Evolutionary conservation across 2,113 vertebrate genomes (phyloP), one percentile per base, ranked within the genome.

Genomic region (Muntiacus muntjak): DNA sequence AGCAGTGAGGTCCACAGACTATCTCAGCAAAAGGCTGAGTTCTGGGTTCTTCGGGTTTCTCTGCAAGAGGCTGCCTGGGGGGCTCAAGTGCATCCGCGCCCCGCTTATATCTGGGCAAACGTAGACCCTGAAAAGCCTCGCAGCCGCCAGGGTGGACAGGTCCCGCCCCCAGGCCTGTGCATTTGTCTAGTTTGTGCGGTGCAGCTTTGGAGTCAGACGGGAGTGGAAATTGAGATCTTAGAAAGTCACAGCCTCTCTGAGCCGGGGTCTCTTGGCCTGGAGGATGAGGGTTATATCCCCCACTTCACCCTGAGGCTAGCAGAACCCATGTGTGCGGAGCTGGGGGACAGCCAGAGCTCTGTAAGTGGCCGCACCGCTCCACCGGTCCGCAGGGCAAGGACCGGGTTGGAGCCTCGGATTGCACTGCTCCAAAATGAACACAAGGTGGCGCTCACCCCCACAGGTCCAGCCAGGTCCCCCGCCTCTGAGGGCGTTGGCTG

Each of bases 361-460:
- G 4, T 12, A 40, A 40, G 67, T 0, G 52, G 11, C 9, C 3
- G 3, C 30, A 16, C 36, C 23, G 10, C 7, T 25, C 23, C 19
- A 0, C 50, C 15, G 9, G 13, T 6, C 55, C 1, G 36, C 67
- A 0, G 4, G 1, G 28, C 47, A 2, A 5, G 15, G 25, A 10
- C 47, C 7, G 0, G 23, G 45, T 57, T 3, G 36, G 12, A 87
- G 36, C 58, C 58, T 19, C 76, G 6, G 45, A 0, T 71, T 5
- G 78, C 92, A 47, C 62, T 57, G 33, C 67, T 62, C 28, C 21
- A 2, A 74, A 67, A 45, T 0, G 2, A 79, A 67, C 98, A 79
- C 97, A 89, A 19, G 96, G 94, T 96, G 98, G 97, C 96, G 94
- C 95, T 13, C 55, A 30, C 25, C 15, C 62, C 94, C 50, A 19